Base-by-base conservation (phyloP, 2,888 invertebrate species). In the Syrphus vitripennis region DNA sequence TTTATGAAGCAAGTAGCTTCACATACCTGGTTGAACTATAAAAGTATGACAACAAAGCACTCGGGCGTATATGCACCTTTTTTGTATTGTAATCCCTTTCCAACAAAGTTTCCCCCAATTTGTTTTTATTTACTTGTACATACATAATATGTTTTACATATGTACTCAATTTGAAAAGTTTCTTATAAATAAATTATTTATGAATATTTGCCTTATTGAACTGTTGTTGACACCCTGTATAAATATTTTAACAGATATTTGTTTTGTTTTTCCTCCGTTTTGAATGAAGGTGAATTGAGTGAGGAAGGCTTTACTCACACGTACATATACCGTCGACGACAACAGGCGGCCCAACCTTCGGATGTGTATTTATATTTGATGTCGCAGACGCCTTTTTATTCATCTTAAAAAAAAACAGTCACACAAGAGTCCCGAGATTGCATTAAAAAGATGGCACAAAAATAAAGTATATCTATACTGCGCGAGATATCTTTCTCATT, bases 401-500 rank as follows among this genome's bases (percentile, higher is more conserved):
- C 65, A 45, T 65, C 67, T 67, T n/a, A 67, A 67, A n/a, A n/a
- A n/a, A n/a, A n/a, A 67, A 67, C 48, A 48, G 31, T 34, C 48
- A 67, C 67, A 65, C 67, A 67, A 67, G n/a, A n/a, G 21, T 34
- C 45, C 34, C 21, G 34, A 74, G 69, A 75, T 80, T 84, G 83
- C 78, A 80, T 71, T 83, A 71, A 79, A 45, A 69, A 50, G 48
- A 69, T 37, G 67, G 59, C 45, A 50, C 34, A 74, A 74, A n/a
- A 40, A 80, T 74, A 69, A 74, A 69, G 67, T 80, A 69, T 67
- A 69, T 67, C 67, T 67, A 48, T 48, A 61, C n/a, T 69, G 70
- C 79, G 83, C 75, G 79, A n/a, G n/a, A 71, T 80, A 84, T 80
- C 75, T 79, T 31, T 61, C 71, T 80, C 72, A 81, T 86, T 86